A percentile compares a stretch with the other conserved stretches of the same genome.
These are phyloP conservation scores for Pristionchus japonicus DNA, from an alignment of 2,888 invertebrate genomes.

Conservation along the genomic window DNA sequence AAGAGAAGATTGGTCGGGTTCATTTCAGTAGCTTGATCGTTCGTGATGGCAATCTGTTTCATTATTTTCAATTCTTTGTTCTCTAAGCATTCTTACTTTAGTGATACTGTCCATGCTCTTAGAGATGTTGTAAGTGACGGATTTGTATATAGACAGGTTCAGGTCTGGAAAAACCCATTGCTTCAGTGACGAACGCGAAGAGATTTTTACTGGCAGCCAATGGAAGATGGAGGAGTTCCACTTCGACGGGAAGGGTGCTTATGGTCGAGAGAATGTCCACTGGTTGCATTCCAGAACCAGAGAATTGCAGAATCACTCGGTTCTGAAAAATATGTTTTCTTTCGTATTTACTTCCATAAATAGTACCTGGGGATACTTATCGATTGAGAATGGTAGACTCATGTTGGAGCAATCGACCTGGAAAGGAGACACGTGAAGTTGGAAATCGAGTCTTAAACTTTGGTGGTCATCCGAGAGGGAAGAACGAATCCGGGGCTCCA, in stretches of 20 bases:
- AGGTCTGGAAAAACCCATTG: not conserved
- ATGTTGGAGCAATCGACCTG: slow-evolving; percentile 34
- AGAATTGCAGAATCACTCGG: not conserved
- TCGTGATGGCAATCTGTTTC: not conserved
- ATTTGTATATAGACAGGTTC: not conserved
- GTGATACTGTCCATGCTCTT: not conserved
- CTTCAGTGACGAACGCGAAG: too few relatives aligned
- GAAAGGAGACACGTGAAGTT: not conserved
- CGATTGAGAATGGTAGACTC: not conserved
- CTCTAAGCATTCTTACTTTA: not conserved
- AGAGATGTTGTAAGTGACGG: not conserved
- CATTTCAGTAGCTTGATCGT: not conserved
- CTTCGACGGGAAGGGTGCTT: not conserved
- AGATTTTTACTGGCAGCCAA: not conserved
- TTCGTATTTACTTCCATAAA: too few relatives aligned
- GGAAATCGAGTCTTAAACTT: not conserved
- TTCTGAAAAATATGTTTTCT: not conserved
- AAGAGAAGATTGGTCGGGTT: not conserved
- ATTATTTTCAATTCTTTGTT: not conserved
- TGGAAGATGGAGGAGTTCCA: not conserved
- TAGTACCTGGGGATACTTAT: slow-evolving; percentile 3
- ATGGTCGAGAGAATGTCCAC: not conserved
- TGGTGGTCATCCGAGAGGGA: not conserved
- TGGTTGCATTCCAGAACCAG: not conserved
- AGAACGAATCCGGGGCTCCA: not conserved